phyloP scores from a whole-genome alignment of 1,140 invertebrate genomes.

The Himalopsyche phryganea region DNA sequence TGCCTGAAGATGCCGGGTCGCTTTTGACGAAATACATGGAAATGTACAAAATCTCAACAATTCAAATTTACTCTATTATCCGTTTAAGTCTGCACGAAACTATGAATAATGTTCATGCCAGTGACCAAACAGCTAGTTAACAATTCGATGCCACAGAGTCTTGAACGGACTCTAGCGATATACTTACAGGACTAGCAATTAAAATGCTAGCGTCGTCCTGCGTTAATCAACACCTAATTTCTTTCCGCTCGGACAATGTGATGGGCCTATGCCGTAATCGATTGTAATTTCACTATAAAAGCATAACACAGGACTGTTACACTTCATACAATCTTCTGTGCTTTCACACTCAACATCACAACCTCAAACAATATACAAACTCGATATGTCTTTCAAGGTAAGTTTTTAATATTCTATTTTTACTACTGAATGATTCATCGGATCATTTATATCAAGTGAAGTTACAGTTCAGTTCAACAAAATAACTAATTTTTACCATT shows the following conservation, averaged over 20 bases:
- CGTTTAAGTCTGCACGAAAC: too few species aligned
- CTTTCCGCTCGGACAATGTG: constrained; percentile 21
- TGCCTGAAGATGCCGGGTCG: too few species aligned
- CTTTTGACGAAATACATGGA: too few species aligned
- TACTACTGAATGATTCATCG: too few species aligned
- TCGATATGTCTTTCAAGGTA: constrained; percentile 34
- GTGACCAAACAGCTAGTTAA: too few species aligned
- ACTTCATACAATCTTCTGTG: constrained; percentile 32
- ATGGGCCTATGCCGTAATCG: constrained; percentile 25
- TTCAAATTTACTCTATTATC: too few species aligned
- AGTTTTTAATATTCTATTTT: too few species aligned
- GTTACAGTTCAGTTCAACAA: too few species aligned
- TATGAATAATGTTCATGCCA: too few species aligned
- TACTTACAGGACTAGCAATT: constrained; percentile 7
- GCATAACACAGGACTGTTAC: constrained; percentile 19
- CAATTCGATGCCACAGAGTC: background rate
- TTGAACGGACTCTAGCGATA: background rate
- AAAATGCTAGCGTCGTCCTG: constrained; percentile 25
- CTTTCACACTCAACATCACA: constrained; percentile 32
- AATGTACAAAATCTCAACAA: too few species aligned
- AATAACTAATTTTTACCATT: too few species aligned
- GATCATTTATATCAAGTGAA: too few species aligned
- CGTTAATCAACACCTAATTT: constrained; percentile 28
- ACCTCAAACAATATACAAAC: constrained; percentile 18
- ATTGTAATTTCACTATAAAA: constrained; percentile 35